Conservation (phyloP, 1,140 invertebrate species). For the Scaptomyza graminum region DNA sequence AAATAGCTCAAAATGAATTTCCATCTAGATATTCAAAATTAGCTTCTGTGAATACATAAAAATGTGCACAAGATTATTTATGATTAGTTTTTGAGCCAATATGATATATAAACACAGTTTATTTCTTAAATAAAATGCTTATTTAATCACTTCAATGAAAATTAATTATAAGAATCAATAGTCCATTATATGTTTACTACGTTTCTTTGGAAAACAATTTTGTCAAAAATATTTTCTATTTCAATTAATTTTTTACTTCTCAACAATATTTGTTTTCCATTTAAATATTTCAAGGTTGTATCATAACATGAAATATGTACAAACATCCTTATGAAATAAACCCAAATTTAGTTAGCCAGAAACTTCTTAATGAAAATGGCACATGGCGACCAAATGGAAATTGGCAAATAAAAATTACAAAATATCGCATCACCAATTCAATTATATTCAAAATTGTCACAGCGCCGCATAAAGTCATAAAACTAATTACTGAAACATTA, state of each 20-base stretch:
- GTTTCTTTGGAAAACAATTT: too few species aligned
- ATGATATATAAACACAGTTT: too few species aligned
- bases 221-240: too few species aligned
- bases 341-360: background rate
- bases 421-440: slow-evolving; percentile 37
- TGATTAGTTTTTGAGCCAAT: too few species aligned
- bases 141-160: too few species aligned
- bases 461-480: slow-evolving; percentile 53
- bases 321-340: slow-evolving; percentile 8
- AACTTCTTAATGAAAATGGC: background rate
- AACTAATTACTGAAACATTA: slow-evolving; percentile 66
- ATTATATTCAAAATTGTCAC: slow-evolving; percentile 29
- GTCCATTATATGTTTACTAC: too few species aligned
- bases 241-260: too few species aligned
- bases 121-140: too few species aligned
- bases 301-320: slow-evolving; percentile 9
- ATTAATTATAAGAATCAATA: too few species aligned
- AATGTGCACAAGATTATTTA: too few species aligned
- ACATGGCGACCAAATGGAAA: slow-evolving; percentile 39
- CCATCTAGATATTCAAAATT: too few species aligned
- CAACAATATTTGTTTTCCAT: background rate
- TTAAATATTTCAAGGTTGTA: background rate
- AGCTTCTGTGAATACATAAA: too few species aligned
- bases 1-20: background rate
- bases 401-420: background rate